Conservation (phyloP, 2,888 invertebrate species). For the Parochlus steinenii region DNA sequence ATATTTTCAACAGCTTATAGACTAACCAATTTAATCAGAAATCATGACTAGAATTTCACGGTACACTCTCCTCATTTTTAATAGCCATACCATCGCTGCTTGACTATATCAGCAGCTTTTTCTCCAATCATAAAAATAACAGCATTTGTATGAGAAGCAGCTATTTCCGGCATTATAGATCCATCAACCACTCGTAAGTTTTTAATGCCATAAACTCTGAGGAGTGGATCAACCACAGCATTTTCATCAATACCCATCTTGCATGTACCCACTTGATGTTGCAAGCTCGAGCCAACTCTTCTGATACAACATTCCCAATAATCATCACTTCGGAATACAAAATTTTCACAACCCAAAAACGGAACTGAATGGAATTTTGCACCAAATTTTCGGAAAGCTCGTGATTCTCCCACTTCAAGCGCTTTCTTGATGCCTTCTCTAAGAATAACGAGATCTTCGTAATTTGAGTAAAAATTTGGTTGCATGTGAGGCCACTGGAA, state of each 20-base stretch:
- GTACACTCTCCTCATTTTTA: background rate
- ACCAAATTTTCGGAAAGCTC: slow-evolving; percentile 35
- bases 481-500: slow-evolving; percentile 59
- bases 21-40: too few relatives aligned
- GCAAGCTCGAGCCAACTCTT: slow-evolving; percentile 51
- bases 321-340: slow-evolving; percentile 41
- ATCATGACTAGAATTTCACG: too few relatives aligned
- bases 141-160: slow-evolving; percentile 39
- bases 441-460: slow-evolving; percentile 53
- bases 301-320: slow-evolving; percentile 63
- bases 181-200: slow-evolving; percentile 38
- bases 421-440: slow-evolving; percentile 57
- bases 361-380: slow-evolving; percentile 36
- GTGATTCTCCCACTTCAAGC: slow-evolving; percentile 35
- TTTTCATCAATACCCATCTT: slow-evolving; percentile 47
- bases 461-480: slow-evolving; percentile 63
- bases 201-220: slow-evolving; percentile 36
- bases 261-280: slow-evolving; percentile 42
- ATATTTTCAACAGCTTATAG: too few relatives aligned
- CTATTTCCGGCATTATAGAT: slow-evolving; percentile 40
- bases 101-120: slow-evolving; percentile 40
- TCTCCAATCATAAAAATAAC: slow-evolving; percentile 42
- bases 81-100: slow-evolving; percentile 27
- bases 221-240: slow-evolving; percentile 44
- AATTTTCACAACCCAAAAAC: slow-evolving; percentile 49